Conservation (phyloP, 1,140 invertebrate genomes). For the Drosophila murphyi region DNA sequence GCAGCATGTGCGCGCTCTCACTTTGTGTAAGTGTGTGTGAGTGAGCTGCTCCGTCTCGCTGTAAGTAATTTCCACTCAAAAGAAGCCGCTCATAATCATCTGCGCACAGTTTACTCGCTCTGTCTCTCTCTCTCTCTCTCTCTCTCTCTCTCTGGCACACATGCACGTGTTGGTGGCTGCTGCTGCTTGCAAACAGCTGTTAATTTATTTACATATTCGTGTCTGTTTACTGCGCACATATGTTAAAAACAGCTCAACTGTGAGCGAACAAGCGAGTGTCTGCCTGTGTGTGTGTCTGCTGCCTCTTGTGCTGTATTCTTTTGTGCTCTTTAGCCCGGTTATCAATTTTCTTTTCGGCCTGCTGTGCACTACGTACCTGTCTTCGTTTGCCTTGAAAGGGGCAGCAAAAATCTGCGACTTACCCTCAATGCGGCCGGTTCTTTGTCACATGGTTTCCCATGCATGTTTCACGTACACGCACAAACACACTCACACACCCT, state of each 20-base stretch:
- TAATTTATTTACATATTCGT: slow-evolving; percentile 79
- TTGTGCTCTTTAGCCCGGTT: slow-evolving; percentile 22
- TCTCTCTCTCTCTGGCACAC: slow-evolving; percentile 25
- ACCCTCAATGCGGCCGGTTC: slow-evolving; percentile 27
- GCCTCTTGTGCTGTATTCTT: slow-evolving; percentile 50
- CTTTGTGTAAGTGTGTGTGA: slow-evolving; percentile 42
- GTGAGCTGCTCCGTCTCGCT: slow-evolving; percentile 16
- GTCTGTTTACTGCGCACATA: slow-evolving; percentile 56
- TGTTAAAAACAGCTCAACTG: slow-evolving; percentile 61
- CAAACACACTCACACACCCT: slow-evolving; percentile 24
- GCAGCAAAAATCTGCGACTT: slow-evolving; percentile 39
- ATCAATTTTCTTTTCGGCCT: slow-evolving; percentile 33
- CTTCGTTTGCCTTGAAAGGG: slow-evolving; percentile 18
- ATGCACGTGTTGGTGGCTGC: slow-evolving; percentile 74
- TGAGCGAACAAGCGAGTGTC: slow-evolving; percentile 5
- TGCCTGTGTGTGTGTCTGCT: slow-evolving; percentile 1
- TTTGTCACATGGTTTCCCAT: slow-evolving; percentile 20
- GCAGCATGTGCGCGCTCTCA: slow-evolving; percentile 65
- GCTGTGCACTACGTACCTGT: slow-evolving; percentile 43
- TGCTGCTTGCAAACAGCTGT: slow-evolving; percentile 66
- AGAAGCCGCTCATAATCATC: slow-evolving; percentile 48
- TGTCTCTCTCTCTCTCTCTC: slow-evolving; percentile 25
- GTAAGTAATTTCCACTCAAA: slow-evolving; percentile 64
- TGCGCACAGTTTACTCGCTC: slow-evolving; percentile 38
- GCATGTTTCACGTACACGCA: slow-evolving; percentile 3